Evolutionary conservation across 2,113 vertebrate genomes (phyloP).

Genomic region (Macquaria ambigua): DNA sequence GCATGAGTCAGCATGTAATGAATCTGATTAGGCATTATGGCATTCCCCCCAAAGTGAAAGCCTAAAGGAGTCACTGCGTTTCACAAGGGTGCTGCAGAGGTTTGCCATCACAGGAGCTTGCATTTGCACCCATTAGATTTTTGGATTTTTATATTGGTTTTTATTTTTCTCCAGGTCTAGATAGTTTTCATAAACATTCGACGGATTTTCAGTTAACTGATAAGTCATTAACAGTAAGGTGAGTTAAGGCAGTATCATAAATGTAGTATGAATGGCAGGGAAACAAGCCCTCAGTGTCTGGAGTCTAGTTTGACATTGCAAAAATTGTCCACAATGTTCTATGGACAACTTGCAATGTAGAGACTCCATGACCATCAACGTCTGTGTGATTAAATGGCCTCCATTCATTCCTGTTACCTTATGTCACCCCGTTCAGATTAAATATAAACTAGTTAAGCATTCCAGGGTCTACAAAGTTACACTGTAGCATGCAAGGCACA

Average conservation of each 20-base stretch:
- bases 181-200: neutral
- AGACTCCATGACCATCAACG: neutral
- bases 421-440: neutral
- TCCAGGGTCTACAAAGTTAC: neutral
- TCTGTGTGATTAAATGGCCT: slow-evolving; percentile 3
- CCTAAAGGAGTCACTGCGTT: neutral
- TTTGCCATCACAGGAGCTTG: neutral
- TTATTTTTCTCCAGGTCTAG: too few relatives aligned
- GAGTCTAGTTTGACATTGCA: neutral
- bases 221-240: neutral
- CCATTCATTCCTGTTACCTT: neutral
- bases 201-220: neutral
- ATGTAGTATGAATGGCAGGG: neutral
- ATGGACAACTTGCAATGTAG: neutral
- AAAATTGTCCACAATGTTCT: neutral
- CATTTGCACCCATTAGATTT: neutral
- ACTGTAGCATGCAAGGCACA: neutral
- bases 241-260: neutral
- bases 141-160: too few relatives aligned
- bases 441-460: neutral
- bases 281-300: neutral
- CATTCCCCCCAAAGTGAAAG: neutral
- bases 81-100: neutral
- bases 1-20: neutral
- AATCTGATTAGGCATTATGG: neutral